Conservation (phyloP, 2,888 invertebrate species). For the Platycnemis pennipes region DNA sequence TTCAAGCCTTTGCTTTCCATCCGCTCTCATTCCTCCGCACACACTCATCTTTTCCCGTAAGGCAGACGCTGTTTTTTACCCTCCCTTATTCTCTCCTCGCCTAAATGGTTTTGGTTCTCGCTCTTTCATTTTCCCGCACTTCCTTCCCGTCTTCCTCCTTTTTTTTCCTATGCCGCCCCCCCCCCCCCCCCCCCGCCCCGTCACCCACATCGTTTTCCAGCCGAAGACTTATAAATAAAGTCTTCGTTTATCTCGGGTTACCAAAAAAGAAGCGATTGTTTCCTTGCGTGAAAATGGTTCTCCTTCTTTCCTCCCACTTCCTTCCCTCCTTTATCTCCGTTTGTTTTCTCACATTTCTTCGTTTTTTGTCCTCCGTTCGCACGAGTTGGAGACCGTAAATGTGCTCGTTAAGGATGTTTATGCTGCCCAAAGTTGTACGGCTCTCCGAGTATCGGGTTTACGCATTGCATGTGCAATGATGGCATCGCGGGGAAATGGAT, state of each 20-base stretch:
- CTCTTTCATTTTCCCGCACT: too few relatives aligned
- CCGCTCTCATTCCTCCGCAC: too few relatives aligned
- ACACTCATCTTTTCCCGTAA: too few relatives aligned
- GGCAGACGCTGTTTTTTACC: too few relatives aligned
- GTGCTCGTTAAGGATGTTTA: slow-evolving; percentile 3
- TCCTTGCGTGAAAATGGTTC: neutral
- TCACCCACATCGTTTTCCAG: too few relatives aligned
- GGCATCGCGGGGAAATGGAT: slow-evolving; percentile 1
- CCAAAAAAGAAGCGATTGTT: neutral
- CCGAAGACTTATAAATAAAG: neutral
- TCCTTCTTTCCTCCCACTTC: neutral
- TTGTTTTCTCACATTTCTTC: neutral
- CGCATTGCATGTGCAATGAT: neutral
- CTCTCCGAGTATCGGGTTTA: neutral
- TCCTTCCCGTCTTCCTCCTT: too few relatives aligned
- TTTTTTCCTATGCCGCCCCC: too few relatives aligned
- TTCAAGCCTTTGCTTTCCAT: too few relatives aligned
- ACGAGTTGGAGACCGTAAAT: neutral
- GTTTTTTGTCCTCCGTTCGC: neutral
- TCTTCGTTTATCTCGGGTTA: slow-evolving; percentile 7
- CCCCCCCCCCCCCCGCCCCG: too few relatives aligned
- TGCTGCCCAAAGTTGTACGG: neutral
- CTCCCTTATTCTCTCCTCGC: too few relatives aligned
- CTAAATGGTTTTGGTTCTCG: too few relatives aligned
- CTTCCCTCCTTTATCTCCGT: neutral